Evolutionary conservation across 2,113 vertebrate species (phyloP).

Genomic region (Antechinus stuartii): DNA sequence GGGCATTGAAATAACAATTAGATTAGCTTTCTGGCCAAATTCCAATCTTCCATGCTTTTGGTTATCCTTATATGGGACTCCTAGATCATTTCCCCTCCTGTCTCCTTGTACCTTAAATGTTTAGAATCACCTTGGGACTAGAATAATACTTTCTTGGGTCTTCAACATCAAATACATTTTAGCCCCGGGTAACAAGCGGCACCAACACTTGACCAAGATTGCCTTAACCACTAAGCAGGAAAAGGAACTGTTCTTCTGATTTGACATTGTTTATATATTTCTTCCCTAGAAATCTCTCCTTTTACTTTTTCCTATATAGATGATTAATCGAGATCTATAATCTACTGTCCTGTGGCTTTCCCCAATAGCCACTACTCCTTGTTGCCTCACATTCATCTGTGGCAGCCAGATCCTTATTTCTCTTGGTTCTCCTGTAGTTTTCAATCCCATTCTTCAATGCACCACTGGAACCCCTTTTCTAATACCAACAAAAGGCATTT

Average conservation of each 20-base stretch:
- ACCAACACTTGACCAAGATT: neutral
- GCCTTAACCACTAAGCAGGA: neutral
- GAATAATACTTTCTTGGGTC: neutral
- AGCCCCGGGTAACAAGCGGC: neutral
- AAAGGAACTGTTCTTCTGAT: neutral
- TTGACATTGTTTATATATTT: neutral
- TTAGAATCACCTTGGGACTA: neutral
- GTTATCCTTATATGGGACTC: neutral
- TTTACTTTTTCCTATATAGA: neutral
- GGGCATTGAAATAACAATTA: neutral
- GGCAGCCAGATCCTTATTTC: neutral
- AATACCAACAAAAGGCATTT: neutral
- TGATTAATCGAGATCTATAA: neutral
- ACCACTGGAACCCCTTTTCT: neutral
- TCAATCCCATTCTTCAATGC: neutral
- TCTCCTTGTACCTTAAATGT: neutral
- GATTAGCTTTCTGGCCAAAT: neutral
- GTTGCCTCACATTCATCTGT: neutral
- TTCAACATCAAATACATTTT: neutral
- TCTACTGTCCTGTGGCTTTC: neutral
- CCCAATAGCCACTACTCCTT: too few species aligned
- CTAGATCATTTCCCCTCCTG: neutral
- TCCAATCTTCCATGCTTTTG: neutral
- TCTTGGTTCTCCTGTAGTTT: neutral
- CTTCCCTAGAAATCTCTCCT: neutral